A percentile compares a stretch with the other conserved stretches of the same genome.
Conservation (phyloP, 2,113 vertebrate species). For the Panurus biarmicus region DNA sequence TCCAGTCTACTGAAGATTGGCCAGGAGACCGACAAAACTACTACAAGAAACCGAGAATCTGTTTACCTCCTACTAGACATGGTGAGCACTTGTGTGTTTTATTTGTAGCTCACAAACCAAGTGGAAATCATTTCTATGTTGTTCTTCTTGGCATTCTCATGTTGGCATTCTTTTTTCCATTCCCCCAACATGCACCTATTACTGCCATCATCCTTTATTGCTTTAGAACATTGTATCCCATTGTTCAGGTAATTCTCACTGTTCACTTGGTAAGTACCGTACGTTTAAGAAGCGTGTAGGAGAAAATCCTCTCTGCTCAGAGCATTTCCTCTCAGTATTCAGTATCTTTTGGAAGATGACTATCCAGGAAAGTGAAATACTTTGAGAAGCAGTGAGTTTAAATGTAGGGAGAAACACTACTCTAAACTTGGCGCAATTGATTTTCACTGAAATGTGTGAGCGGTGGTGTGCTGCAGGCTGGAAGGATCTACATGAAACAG, state of each 20-base stretch:
- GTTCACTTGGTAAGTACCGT: not conserved
- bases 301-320: not conserved
- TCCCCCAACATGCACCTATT: not conserved
- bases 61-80: slow-evolving; percentile 98
- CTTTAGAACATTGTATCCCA: not conserved
- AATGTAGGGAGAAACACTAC: not conserved
- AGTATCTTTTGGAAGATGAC: not conserved
- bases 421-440: not conserved
- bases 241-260: not conserved
- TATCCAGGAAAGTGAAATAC: not conserved
- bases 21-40: slow-evolving; percentile 97
- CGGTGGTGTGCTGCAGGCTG: not conserved
- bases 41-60: slow-evolving; percentile 95
- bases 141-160: not conserved
- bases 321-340: not conserved
- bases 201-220: not conserved
- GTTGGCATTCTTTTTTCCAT: not conserved
- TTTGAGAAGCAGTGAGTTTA: not conserved
- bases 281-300: not conserved
- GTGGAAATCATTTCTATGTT: not conserved
- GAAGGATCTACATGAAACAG: not conserved
- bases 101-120: not conserved
- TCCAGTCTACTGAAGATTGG: slow-evolving; percentile 98
- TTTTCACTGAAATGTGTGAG: not conserved
- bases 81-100: slow-evolving; percentile 72